Evolutionary conservation across 2,888 invertebrate genomes (phyloP), one percentile per base, ranked within the genome.

Genomic region (Andrena flavipes): DNA sequence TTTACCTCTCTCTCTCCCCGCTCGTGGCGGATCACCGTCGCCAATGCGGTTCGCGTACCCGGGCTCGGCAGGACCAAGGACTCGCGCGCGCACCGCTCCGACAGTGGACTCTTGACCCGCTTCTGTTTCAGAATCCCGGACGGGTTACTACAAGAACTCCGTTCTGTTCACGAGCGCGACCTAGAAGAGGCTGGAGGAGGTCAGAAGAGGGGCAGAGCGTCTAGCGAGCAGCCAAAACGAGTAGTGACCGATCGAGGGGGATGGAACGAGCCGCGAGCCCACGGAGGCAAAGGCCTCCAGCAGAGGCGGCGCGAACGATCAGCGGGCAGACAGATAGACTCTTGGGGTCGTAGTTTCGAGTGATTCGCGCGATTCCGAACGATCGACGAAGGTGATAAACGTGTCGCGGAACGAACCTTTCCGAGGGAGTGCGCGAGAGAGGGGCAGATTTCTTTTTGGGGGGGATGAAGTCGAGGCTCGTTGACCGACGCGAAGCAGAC

Each of bases 101-200:
- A 42, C 42, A 42, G 42, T 42, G 83, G 77, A 81, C 81, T 76
- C 77, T 85, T 76, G 73, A 75, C 64, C 68, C 77, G 73, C 75
- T 81, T 90, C 76, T 93, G 91, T 94, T 94, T 48, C 94, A 95
- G 95, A 95, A 84, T 94, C 94, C 67, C 93, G 95, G 87, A 93
- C 94, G 86, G 96, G 96, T 90, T 98, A 98, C 94, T 98, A 98
- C 95, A 98, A 98, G 95, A 98, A 97, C 94, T 98, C 98, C 49
- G 97, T 98, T 88, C 95, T 98, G 87, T 98, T 98, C 94, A 97
- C 97, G 91, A 97, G 97, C 93, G 98, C 98, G 92, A 98, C 98
- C 94, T 96, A 96, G 92, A 92, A 91, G 88, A 91, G 85, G 86
- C 87, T 85, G 77, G 91, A 91, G 51, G 92, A 92, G 76, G 84